Base-by-base conservation (phyloP, 2,888 invertebrate genomes). In the Hecatera dysodea region DNA sequence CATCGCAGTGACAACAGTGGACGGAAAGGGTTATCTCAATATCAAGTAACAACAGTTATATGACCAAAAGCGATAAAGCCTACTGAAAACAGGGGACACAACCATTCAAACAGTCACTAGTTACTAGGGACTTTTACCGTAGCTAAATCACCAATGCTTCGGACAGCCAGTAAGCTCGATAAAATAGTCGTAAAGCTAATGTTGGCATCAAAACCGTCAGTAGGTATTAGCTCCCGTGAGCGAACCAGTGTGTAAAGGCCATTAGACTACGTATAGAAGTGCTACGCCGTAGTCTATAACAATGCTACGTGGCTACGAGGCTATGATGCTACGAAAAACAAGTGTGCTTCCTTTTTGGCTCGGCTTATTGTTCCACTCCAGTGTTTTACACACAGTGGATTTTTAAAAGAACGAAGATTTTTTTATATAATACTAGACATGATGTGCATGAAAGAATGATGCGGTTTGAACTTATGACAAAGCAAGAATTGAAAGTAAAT, bases 191-290 rank as follows among this genome's bases (percentile, higher is more conserved):
- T 75, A 70, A 75, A 59, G 62, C n/a, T 62, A 72, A 67, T 57
- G 52, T 44, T 53, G 27, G 19, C 52, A 69, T 60, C 56, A 48
- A 44, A 75, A 39, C 53, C 39, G 52, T 36, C 44, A 15, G 12
- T 19, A 61, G 19, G 12, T 19, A 61, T 62, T 57, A 74, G 29
- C 11, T 15, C 52, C n/a, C 44, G 53, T 50, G 59, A 46, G 39
- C 24, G 29, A 53, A 61, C 60, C 53, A 88, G 90, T 88, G 89
- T 90, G 88, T 85, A 87, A 86, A 86, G 85, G 83, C 86, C 84
- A 82, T 80, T 76, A 78, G 70, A 83, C n/a, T n/a, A n/a, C 72
- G 67, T 71, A 63, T 76, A 55, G 39, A 59, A 72, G 65, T 80
- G 83, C 87, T 87, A 84, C 85, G 84, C 80, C 81, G 81, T 82